Evolutionary conservation across 2,888 invertebrate species (phyloP).

Genomic region (Epinotia ramella): DNA sequence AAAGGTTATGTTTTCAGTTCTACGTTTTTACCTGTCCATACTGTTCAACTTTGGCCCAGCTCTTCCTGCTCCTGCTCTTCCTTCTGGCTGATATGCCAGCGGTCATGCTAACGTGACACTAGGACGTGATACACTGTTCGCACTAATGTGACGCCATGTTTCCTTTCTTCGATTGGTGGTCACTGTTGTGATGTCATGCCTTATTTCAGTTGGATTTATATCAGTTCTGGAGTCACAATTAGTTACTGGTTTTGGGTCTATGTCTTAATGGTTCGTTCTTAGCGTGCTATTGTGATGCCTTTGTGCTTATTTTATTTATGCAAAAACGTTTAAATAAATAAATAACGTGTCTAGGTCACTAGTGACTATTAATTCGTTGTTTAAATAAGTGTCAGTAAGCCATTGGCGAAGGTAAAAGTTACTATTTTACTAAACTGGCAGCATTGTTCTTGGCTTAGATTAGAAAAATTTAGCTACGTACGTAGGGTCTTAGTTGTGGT

Average conservation of each 20-base stretch:
- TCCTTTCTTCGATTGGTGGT: background rate
- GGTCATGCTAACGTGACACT: conserved; percentile 64
- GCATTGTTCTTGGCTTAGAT: too few species aligned
- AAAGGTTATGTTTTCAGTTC: too few species aligned
- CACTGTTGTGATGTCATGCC: conserved; percentile 7
- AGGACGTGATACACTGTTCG: conserved; percentile 19
- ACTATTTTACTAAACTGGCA: background rate
- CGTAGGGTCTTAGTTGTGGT: background rate
- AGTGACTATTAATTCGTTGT: too few species aligned
- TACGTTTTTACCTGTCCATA: conserved; percentile 70
- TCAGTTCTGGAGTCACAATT: conserved; percentile 8
- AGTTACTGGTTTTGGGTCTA: background rate
- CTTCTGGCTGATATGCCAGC: conserved; percentile 75
- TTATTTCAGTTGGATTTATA: background rate
- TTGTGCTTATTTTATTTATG: too few species aligned
- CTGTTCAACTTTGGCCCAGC: conserved; percentile 77
- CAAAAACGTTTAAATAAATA: too few species aligned
- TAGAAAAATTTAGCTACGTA: too few species aligned
- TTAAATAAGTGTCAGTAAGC: too few species aligned
- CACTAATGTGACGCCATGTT: conserved; percentile 38
- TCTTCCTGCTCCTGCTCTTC: conserved; percentile 68
- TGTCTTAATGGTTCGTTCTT: background rate
- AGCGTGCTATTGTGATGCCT: background rate
- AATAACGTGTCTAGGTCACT: background rate
- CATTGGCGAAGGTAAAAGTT: background rate